phyloP scores from a whole-genome alignment of 2,888 invertebrate species.

The Drosophila fulvimacula region DNA sequence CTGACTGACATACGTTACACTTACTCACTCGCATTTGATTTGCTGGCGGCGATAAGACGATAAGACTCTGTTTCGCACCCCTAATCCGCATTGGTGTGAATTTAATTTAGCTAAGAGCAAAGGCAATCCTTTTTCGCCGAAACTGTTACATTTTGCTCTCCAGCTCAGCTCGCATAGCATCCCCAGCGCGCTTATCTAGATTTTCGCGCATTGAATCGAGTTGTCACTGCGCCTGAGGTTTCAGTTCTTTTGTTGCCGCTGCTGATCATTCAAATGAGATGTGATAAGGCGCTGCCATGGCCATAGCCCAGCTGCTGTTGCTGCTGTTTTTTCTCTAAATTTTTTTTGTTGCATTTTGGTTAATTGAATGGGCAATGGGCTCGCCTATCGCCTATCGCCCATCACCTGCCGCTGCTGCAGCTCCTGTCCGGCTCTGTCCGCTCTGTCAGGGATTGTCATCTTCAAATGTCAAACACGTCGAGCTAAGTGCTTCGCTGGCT shows the following conservation, averaged over 20 bases:
- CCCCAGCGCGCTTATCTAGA: slow-evolving; percentile 68
- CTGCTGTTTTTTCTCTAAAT: slow-evolving; percentile 1
- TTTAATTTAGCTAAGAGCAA: slow-evolving; percentile 79
- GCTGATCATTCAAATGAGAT: slow-evolving; percentile 57
- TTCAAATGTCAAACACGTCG: slow-evolving; percentile 78
- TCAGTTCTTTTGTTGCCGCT: slow-evolving; percentile 37
- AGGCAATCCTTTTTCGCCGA: slow-evolving; percentile 60
- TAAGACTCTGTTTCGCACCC: slow-evolving; percentile 49
- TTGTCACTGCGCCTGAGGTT: slow-evolving; percentile 30
- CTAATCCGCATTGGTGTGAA: slow-evolving; percentile 74
- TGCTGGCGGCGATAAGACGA: slow-evolving; percentile 43
- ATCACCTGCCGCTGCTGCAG: slow-evolving; percentile 22
- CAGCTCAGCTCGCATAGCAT: slow-evolving; percentile 6
- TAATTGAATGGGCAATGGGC: slow-evolving; percentile 41
- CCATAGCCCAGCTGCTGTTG: slow-evolving; percentile 14
- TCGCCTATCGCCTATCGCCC: slow-evolving; percentile 18
- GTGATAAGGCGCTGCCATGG: slow-evolving; percentile 61
- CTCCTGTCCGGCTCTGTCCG: slow-evolving; percentile 22
- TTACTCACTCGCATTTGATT: slow-evolving; percentile 63
- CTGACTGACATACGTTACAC: slow-evolving; percentile 50
- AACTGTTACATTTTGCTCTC: slow-evolving; percentile 56
- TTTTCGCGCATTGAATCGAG: slow-evolving; percentile 69
- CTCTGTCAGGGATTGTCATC: slow-evolving; percentile 67
- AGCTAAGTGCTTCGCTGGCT: slow-evolving; percentile 68
- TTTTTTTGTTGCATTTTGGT: slow-evolving; percentile 24